phyloP scores from a whole-genome alignment of 2,113 vertebrate species.

The Aptenodytes patagonicus region DNA sequence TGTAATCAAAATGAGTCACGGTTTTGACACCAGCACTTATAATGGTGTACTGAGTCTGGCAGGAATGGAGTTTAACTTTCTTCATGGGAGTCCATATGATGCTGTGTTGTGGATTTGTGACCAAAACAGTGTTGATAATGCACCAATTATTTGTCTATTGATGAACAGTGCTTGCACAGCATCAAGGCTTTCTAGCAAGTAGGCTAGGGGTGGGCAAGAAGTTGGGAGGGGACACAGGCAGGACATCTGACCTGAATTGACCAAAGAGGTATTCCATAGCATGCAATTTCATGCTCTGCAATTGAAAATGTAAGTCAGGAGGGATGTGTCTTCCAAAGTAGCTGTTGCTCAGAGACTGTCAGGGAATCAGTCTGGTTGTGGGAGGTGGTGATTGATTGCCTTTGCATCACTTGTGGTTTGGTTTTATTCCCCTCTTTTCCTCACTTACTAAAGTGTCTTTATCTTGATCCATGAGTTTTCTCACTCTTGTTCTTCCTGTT shows the following conservation, averaged over 20 bases:
- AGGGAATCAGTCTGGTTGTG: background rate
- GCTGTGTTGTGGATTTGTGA: background rate
- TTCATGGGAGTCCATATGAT: background rate
- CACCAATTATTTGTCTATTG: background rate
- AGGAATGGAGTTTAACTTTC: background rate
- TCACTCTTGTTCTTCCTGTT: background rate
- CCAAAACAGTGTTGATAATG: background rate
- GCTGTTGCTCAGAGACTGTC: background rate
- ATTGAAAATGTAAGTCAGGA: background rate
- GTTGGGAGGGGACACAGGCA: accelerated
- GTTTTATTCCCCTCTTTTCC: background rate
- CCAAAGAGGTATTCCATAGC: background rate
- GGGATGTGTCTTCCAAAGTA: background rate
- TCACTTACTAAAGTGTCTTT: background rate
- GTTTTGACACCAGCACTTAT: background rate
- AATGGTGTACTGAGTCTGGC: background rate
- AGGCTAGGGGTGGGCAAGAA: background rate
- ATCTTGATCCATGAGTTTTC: background rate
- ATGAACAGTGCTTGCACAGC: background rate
- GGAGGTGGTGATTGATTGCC: background rate
- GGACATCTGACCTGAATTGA: background rate
- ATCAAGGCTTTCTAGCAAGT: background rate
- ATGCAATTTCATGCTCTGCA: background rate
- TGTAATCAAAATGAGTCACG: background rate
- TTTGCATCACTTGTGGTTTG: background rate